Evolutionary conservation across 2,888 invertebrate genomes (phyloP).

Genomic region (Brenthis ino): DNA sequence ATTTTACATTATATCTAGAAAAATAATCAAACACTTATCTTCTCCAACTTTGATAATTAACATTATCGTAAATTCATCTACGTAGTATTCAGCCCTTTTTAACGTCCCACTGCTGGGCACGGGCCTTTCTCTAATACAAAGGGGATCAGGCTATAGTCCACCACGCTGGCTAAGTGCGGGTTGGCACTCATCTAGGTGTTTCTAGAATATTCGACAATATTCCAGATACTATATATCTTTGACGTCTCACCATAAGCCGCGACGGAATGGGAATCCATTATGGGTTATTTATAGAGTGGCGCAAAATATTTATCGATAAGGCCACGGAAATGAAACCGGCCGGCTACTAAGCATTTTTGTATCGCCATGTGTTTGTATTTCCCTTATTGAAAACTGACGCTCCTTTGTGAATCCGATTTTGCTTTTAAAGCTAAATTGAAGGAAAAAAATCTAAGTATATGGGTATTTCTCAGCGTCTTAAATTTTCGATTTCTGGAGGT

Average conservation of each 20-base stretch:
- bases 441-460: background rate
- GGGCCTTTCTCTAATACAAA: too few relatives aligned
- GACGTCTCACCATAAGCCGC: constrained; percentile 45
- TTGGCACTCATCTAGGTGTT: too few relatives aligned
- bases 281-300: constrained; percentile 76
- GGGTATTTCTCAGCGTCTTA: too few relatives aligned
- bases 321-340: constrained; percentile 65
- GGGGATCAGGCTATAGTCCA: too few relatives aligned
- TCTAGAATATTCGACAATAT: constrained; percentile 6
- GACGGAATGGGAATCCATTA: constrained; percentile 74
- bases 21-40: too few relatives aligned
- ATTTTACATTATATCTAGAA: too few relatives aligned
- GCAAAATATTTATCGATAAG: constrained; percentile 81
- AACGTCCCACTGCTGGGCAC: too few relatives aligned
- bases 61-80: too few relatives aligned
- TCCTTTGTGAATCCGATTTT: constrained; percentile 7
- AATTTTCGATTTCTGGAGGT: too few relatives aligned
- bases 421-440: constrained; percentile 8
- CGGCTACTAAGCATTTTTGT: constrained; percentile 39
- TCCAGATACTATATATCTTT: constrained; percentile 23
- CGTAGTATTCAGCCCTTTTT: too few relatives aligned
- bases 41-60: too few relatives aligned
- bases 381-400: constrained; percentile 22
- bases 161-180: too few relatives aligned
- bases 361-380: constrained; percentile 32